Conservation (phyloP, 2,888 invertebrate genomes). For the Drosophila silvestris region DNA sequence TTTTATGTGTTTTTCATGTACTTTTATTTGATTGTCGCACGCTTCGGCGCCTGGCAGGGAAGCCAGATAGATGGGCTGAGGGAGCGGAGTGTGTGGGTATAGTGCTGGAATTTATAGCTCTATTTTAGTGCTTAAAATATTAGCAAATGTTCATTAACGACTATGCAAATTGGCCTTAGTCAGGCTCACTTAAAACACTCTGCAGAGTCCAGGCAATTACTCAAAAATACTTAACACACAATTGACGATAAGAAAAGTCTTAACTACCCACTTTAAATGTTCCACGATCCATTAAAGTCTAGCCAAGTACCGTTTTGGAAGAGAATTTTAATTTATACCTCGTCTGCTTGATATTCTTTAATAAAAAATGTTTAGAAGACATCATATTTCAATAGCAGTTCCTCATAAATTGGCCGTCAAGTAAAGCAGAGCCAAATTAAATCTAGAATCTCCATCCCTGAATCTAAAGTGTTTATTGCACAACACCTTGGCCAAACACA, state of each 20-base stretch:
- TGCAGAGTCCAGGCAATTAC: constrained; percentile 52
- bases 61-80: not conserved
- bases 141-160: constrained; percentile 80
- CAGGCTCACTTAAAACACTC: constrained; percentile 50
- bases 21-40: constrained; percentile 80
- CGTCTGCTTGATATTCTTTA: not conserved
- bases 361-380: not conserved
- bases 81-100: not conserved
- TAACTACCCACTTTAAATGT: constrained; percentile 5
- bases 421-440: constrained; percentile 50
- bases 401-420: not conserved
- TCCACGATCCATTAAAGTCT: constrained; percentile 3
- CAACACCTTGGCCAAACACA: constrained; percentile 61
- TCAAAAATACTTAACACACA: constrained; percentile 76
- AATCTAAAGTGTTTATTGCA: constrained; percentile 66
- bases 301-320: not conserved
- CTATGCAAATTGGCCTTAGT: constrained; percentile 73
- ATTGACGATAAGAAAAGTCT: constrained; percentile 41
- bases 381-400: not conserved
- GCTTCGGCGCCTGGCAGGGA: constrained; percentile 62
- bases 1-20: constrained; percentile 80
- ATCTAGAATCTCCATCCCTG: constrained; percentile 16
- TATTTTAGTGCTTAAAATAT: constrained; percentile 78
- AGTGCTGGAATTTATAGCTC: constrained; percentile 61
- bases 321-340: not conserved